These are phyloP conservation scores for Triplophysa yarkandensis DNA, from an alignment of 2,797 vertebrate species.

Conservation along the genomic window DNA sequence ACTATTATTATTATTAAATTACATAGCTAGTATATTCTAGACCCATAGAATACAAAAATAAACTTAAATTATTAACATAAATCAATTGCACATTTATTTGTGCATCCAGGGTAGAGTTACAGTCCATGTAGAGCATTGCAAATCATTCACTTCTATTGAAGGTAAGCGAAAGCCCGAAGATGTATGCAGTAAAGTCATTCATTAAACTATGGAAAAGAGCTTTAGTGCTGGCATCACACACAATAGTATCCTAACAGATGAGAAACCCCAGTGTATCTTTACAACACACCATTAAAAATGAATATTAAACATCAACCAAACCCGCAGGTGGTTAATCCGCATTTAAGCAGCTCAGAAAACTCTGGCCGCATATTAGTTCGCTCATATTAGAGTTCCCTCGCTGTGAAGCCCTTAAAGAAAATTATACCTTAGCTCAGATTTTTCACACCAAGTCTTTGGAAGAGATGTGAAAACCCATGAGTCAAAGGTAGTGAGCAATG, in stretches of 20 bases:
- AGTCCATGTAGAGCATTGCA: background rate
- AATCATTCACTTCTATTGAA: background rate
- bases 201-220: background rate
- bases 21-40: too few species aligned
- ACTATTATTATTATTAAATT: too few species aligned
- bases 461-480: slow-evolving; percentile 10
- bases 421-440: slow-evolving; percentile 3
- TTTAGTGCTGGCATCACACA: background rate
- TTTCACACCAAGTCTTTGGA: slow-evolving; percentile 15
- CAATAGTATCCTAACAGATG: background rate
- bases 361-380: background rate
- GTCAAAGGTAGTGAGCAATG: slow-evolving; percentile 7
- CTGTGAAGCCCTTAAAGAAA: background rate
- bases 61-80: too few species aligned
- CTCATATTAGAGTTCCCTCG: slow-evolving; percentile 1
- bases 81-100: background rate
- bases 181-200: background rate
- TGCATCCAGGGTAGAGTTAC: background rate
- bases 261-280: background rate
- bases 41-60: too few species aligned
- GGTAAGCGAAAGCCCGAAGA: too few species aligned
- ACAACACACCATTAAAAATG: slow-evolving; percentile 1
- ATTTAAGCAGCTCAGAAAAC: background rate
- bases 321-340: background rate
- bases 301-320: background rate